Evolutionary conservation across 2,113 vertebrate species (phyloP).

Genomic region (mouse (Mus musculus)): GRCm39 chr11:21339001-21339500

Average conservation of each 20-base stretch:
- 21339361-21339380: not conserved
- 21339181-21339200: not conserved
- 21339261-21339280: not conserved
- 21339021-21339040: not conserved
- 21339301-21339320: conserved; percentile 21
- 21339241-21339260: conserved; percentile 28
- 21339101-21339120: not conserved
- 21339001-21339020: conserved; percentile 20
- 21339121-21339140: not conserved
- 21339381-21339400: not conserved
- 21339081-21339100: not conserved
- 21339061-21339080: not conserved
- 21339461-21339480: conserved; percentile 29
- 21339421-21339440: not conserved
- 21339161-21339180: not conserved
- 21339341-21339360: not conserved
- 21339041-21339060: not conserved
- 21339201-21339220: not conserved
- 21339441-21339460: not conserved
- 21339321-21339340: not conserved
- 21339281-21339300: not conserved
- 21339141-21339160: not conserved
- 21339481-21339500: not conserved
- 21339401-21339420: not conserved
- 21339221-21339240: not conserved